Conservation (phyloP, 2,797 vertebrate genomes). For the Clamator glandarius region DNA sequence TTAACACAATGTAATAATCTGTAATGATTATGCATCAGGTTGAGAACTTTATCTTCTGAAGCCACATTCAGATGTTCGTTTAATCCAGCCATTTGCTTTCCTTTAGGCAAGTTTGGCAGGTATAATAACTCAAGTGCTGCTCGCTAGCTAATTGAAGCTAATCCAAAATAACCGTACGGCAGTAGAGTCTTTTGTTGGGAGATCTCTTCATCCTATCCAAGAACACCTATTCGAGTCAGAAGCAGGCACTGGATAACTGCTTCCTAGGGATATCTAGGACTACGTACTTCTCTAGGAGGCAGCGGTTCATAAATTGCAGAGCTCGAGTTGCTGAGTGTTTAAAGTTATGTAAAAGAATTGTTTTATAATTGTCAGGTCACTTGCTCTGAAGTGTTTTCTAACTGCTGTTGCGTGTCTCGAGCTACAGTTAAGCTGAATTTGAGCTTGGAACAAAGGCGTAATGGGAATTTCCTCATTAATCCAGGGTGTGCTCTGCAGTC, state of each 20-base stretch:
- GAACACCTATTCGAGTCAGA: background rate
- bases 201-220: background rate
- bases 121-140: background rate
- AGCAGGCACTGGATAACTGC: background rate
- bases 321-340: background rate
- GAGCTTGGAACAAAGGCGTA: background rate
- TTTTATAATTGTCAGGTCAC: background rate
- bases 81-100: background rate
- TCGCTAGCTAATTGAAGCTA: conserved; percentile 8
- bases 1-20: conserved; percentile 52
- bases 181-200: background rate
- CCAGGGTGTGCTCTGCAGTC: background rate
- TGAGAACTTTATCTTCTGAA: conserved; percentile 39
- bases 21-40: background rate
- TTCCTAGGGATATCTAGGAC: conserved; percentile 28
- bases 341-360: conserved; percentile 15
- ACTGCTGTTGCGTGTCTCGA: background rate
- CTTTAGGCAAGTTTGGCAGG: background rate
- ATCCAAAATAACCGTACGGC: background rate
- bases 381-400: conserved; percentile 35
- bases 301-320: background rate
- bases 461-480: background rate
- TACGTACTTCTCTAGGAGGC: background rate
- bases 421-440: background rate
- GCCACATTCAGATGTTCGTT: background rate